Evolutionary conservation across 2,113 vertebrate species (phyloP).

Genomic region (Tachysurus vachellii): DNA sequence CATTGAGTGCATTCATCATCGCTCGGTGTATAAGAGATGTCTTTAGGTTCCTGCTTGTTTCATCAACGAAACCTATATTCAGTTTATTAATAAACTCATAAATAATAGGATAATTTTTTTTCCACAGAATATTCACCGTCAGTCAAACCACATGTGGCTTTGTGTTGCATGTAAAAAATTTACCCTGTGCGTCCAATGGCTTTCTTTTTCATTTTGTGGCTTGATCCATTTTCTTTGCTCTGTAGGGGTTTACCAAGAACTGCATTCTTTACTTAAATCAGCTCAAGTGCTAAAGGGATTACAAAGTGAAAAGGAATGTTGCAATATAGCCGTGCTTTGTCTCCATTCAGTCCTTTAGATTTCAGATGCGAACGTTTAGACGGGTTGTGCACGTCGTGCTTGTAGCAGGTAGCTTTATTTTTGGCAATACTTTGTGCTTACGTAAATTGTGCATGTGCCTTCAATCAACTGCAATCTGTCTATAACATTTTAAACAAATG

Average conservation of each 20-base stretch:
- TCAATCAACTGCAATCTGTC: background rate
- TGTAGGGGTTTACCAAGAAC: slow-evolving; percentile 53
- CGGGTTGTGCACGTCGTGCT: background rate
- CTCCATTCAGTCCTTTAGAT: slow-evolving; percentile 27
- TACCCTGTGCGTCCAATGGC: background rate
- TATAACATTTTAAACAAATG: background rate
- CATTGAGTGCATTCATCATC: background rate
- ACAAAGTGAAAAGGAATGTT: slow-evolving; percentile 67
- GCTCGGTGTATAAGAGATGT: background rate
- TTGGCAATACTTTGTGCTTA: background rate
- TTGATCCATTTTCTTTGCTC: background rate
- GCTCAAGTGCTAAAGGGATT: slow-evolving; percentile 74
- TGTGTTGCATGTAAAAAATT: background rate
- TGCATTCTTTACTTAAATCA: slow-evolving; percentile 66
- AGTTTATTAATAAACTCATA: background rate
- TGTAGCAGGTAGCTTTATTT: background rate
- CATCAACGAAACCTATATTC: background rate
- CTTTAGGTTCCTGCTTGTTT: background rate
- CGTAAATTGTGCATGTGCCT: background rate
- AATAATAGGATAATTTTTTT: slow-evolving; percentile 10
- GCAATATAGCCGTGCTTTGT: slow-evolving; percentile 60
- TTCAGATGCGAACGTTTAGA: slow-evolving; percentile 22
- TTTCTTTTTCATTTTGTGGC: background rate
- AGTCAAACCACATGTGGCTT: slow-evolving; percentile 15
- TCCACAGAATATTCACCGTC: background rate